phyloP scores from a whole-genome alignment of 2,797 vertebrate genomes.

The Okamejei kenojei region DNA sequence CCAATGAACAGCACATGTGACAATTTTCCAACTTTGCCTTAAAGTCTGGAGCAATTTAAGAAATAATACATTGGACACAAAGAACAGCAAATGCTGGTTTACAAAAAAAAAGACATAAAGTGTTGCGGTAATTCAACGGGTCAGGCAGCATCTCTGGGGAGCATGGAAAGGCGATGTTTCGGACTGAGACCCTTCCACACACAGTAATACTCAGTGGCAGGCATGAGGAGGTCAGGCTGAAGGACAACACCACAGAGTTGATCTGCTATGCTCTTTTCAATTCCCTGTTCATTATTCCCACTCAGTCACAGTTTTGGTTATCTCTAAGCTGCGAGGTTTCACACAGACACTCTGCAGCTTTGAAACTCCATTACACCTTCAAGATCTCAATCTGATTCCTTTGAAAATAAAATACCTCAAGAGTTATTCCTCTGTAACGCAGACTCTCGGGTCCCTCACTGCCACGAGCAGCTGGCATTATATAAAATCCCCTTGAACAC shows the following conservation, averaged over 20 bases:
- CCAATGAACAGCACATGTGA: neutral
- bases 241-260: neutral
- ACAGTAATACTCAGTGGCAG: neutral
- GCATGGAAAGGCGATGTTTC: too few relatives aligned
- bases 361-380: neutral
- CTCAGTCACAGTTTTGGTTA: neutral
- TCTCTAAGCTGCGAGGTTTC: neutral
- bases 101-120: too few relatives aligned
- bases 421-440: neutral
- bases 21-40: neutral
- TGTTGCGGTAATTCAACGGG: too few relatives aligned
- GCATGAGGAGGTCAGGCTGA: constrained; percentile 7
- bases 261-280: neutral
- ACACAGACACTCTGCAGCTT: neutral
- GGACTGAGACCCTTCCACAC: too few relatives aligned
- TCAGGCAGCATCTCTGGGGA: too few relatives aligned
- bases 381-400: neutral
- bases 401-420: neutral
- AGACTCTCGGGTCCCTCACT: neutral
- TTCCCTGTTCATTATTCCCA: neutral
- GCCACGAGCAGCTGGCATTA: neutral
- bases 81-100: too few relatives aligned
- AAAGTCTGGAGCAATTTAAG: neutral
- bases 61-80: neutral
- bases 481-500: neutral